Conservation (phyloP, 1,140 invertebrate genomes). For the Cydia splendana region DNA sequence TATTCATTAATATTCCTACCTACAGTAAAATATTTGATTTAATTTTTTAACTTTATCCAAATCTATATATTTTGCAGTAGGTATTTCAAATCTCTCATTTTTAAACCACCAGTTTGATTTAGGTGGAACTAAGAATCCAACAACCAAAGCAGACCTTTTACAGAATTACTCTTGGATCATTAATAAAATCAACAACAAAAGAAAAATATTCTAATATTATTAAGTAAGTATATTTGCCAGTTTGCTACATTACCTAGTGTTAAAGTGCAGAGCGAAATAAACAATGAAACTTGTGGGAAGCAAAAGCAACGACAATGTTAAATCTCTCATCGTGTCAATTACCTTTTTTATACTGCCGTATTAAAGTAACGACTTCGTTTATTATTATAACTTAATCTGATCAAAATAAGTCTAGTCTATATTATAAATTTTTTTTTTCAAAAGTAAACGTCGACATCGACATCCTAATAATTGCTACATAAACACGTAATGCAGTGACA, state of each 20-base stretch:
- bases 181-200: neutral
- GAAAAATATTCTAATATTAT: too few relatives aligned
- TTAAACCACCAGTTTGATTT: too few relatives aligned
- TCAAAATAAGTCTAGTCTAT: neutral
- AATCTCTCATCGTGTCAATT: neutral
- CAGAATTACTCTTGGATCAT: neutral
- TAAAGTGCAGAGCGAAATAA: neutral
- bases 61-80: too few relatives aligned
- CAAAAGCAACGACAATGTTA: neutral
- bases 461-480: too few relatives aligned
- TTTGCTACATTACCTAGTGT: neutral
- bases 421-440: too few relatives aligned
- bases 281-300: neutral
- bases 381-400: constrained; percentile 6
- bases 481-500: too few relatives aligned
- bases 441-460: too few relatives aligned
- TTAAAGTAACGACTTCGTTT: neutral
- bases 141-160: neutral
- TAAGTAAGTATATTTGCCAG: too few relatives aligned
- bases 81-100: too few relatives aligned
- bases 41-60: too few relatives aligned
- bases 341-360: neutral
- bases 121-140: neutral
- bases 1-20: neutral
- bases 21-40: neutral